Evolutionary conservation across 2,113 vertebrate genomes (phyloP).

Genomic region (Paraplagusia blochii): DNA sequence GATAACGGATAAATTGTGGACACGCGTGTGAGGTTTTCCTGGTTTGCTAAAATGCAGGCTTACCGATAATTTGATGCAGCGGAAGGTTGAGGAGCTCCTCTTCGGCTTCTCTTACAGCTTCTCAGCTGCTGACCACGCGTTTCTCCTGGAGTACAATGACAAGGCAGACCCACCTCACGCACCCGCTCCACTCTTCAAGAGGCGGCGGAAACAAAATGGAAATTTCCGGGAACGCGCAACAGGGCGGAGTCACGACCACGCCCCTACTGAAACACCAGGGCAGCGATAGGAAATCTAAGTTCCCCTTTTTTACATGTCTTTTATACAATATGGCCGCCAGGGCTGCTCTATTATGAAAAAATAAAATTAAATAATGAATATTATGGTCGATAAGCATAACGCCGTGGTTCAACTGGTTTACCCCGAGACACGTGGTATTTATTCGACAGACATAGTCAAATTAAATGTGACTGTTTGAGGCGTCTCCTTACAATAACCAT

Average conservation of each 20-base stretch:
- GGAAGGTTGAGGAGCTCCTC: slow-evolving; percentile 19
- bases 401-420: too few species aligned
- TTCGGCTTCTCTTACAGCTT: background rate
- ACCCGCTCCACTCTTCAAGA: slow-evolving; percentile 32
- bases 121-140: slow-evolving; percentile 57
- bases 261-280: slow-evolving; percentile 46
- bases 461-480: too few species aligned
- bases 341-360: too few species aligned
- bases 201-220: slow-evolving; percentile 20
- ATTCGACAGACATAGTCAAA: too few species aligned
- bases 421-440: too few species aligned
- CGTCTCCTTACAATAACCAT: too few species aligned
- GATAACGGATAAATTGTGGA: background rate
- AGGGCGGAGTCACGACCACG: slow-evolving; percentile 44
- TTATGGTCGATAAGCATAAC: too few species aligned
- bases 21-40: background rate
- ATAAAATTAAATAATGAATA: too few species aligned
- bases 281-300: background rate
- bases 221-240: slow-evolving; percentile 52
- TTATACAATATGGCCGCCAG: too few species aligned
- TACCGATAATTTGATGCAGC: slow-evolving; percentile 44
- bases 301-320: background rate
- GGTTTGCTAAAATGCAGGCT: slow-evolving; percentile 24
- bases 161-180: slow-evolving; percentile 30
- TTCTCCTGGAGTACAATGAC: slow-evolving; percentile 57